Conservation (phyloP, 2,113 vertebrate species). For the Lates calcarifer region DNA sequence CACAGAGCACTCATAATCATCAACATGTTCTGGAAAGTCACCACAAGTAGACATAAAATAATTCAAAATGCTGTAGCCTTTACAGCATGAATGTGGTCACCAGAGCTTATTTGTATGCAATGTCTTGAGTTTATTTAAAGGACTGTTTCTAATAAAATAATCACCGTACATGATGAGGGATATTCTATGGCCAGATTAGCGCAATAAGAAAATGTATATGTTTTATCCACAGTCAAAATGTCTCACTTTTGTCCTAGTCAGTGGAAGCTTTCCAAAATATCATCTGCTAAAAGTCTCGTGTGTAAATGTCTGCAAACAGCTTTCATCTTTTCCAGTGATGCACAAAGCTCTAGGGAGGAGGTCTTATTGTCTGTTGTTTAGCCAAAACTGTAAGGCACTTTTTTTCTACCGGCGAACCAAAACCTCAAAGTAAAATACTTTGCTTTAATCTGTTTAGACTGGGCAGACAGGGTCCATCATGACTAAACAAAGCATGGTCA, state of each 20-base stretch:
- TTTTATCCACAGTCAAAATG: not conserved
- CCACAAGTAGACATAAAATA: not conserved
- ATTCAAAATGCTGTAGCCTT: not conserved
- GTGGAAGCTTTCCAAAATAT: slow-evolving; percentile 8
- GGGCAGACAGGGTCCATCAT: slow-evolving; percentile 25
- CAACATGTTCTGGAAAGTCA: slow-evolving; percentile 2
- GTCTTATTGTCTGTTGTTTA: slow-evolving; percentile 51
- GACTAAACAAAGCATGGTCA: slow-evolving; percentile 31
- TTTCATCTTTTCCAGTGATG: slow-evolving; percentile 47
- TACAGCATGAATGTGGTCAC: not conserved
- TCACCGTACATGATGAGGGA: no score
- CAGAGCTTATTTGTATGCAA: not conserved
- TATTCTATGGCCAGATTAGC: not conserved
- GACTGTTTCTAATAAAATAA: not conserved
- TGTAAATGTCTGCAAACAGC: slow-evolving; percentile 27
- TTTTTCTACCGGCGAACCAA: slow-evolving; percentile 11
- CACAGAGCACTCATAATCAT: not conserved
- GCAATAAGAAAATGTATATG: not conserved
- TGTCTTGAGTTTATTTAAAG: not conserved
- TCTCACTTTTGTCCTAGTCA: not conserved
- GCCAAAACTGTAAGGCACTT: slow-evolving; percentile 41
- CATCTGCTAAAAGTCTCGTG: slow-evolving; percentile 33
- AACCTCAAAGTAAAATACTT: slow-evolving; percentile 33
- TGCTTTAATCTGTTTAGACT: slow-evolving; percentile 36
- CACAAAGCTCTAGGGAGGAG: slow-evolving; percentile 25